A percentile compares a stretch with the other conserved stretches of the same genome.
phyloP scores from a whole-genome alignment of 2,888 invertebrate genomes.

The Ceriagrion tenellum region DNA sequence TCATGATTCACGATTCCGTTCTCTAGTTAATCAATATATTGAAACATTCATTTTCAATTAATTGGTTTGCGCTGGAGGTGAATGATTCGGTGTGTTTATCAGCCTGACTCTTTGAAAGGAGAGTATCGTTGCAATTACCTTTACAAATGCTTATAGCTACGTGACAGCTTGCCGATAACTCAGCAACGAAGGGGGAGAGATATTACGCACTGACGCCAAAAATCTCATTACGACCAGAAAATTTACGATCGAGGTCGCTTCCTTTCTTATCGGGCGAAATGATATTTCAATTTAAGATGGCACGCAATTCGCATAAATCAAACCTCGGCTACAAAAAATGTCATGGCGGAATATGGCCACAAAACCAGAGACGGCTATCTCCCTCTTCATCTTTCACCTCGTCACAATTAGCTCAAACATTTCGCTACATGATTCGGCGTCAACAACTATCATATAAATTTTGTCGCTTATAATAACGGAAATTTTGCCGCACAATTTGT shows the following conservation, averaged over 20 bases:
- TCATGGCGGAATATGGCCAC: not conserved
- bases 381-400: not conserved
- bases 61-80: not conserved
- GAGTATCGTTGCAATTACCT: not conserved
- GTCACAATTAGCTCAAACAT: not conserved
- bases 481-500: not conserved
- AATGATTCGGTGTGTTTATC: not conserved
- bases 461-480: not conserved
- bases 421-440: not conserved
- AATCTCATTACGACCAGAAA: not conserved
- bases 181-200: not conserved
- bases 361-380: not conserved
- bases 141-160: not conserved
- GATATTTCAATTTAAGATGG: constrained; percentile 16
- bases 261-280: constrained; percentile 23
- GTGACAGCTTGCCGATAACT: not conserved
- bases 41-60: not conserved
- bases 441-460: not conserved
- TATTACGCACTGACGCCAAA: not conserved
- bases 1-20: too few species aligned
- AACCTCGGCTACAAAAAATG: not conserved
- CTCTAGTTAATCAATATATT: too few species aligned
- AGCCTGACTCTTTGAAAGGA: not conserved
- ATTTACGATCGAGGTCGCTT: constrained; percentile 22
- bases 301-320: not conserved